phyloP scores from a whole-genome alignment of 2,888 invertebrate species.

The Rugalucina vietnamica region DNA sequence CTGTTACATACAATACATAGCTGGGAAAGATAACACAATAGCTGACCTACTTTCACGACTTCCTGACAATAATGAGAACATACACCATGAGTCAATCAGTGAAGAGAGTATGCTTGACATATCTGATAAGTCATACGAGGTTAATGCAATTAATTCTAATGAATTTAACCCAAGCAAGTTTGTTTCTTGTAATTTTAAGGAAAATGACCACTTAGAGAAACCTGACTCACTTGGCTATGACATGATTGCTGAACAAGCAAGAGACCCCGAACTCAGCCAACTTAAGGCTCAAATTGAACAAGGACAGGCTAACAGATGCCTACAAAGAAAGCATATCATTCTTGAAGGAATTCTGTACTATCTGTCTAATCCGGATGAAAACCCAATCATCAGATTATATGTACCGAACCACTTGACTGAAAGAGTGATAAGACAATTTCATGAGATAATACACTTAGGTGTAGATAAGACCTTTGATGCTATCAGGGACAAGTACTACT shows the following conservation, averaged over 20 bases:
- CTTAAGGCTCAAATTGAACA: background rate
- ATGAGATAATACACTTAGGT: constrained; percentile 25
- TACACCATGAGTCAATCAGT: background rate
- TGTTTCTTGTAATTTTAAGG: background rate
- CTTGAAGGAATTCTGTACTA: background rate
- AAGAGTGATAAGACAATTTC: constrained; percentile 3
- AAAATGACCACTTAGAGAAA: background rate
- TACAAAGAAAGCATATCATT: background rate
- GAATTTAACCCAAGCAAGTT: background rate
- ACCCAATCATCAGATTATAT: constrained; percentile 18
- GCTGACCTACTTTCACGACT: background rate
- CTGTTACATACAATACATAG: background rate
- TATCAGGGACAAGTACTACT: background rate
- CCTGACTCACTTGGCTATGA: background rate
- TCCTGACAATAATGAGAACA: background rate
- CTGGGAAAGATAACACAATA: background rate
- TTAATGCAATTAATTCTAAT: background rate
- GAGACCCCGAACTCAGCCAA: background rate
- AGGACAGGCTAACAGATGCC: background rate
- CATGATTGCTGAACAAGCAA: background rate
- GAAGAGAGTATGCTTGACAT: background rate
- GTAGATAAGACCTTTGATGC: constrained; percentile 2
- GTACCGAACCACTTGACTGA: background rate
- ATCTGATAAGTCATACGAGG: background rate
- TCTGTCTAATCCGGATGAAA: constrained; percentile 15